Base-by-base conservation (phyloP, 1,140 invertebrate species). In the Sogatella furcifera region DNA sequence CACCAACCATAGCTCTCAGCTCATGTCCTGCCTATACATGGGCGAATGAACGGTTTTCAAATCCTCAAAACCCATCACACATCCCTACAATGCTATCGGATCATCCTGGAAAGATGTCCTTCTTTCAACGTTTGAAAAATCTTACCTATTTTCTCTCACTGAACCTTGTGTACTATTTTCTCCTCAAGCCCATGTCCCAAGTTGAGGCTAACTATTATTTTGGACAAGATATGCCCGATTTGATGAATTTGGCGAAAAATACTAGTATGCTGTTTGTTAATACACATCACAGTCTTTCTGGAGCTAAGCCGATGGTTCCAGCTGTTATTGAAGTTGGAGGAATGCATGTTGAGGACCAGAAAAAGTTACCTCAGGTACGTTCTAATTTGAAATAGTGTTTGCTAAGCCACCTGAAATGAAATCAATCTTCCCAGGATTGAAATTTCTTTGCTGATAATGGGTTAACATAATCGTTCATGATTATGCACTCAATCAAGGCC, bases 261-360 rank as follows among this genome's bases (percentile, higher is more conserved):
- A 78, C 80, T 5, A 82, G 79, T 65, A 64, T 86, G 2, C 65
- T 85, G 8, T 73, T 89, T n/a, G 71, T 83, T 0, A 86, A 87
- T 69, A 78, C 79, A 1, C 81, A 87, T 70, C 81, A 79, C 65
- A 73, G 77, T 10, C 68, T 84, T 5, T 80, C 77, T 55, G 77
- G 78, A 8, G 78, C 81, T 0, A 76, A 75, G 55, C 76, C 84
- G 11, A 69, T 80, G 42, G 75, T 80, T 0, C 80, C 84, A 0
- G 80, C 79, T 59, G 73, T 85, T 2, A 78, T 85, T 13, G 83
- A 87, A 74, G 71, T 88, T 24, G 84, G 81, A 15, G 85, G 84
- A 1, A 77, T 85, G 64, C 84, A 86, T 65, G 76, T 84, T 13
- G 70, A 71, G 54, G 70, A 81, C 58, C 65, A 79, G 0, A 79